Evolutionary conservation across 2,888 invertebrate species (phyloP).

Genomic region (Amaurobius ferox): DNA sequence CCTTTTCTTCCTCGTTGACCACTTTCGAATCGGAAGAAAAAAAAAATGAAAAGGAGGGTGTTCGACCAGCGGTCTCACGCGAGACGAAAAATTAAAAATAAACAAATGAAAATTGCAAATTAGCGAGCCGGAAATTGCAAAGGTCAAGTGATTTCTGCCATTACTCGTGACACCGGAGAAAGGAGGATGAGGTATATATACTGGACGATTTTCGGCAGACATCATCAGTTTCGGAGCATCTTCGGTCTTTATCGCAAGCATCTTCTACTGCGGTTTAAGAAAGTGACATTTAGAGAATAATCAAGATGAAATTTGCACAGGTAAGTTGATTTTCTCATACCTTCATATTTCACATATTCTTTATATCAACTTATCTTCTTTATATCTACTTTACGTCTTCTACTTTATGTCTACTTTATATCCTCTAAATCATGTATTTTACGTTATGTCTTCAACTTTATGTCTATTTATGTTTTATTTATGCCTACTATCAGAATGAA

Average conservation of each 20-base stretch:
- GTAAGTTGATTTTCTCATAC: too few relatives aligned
- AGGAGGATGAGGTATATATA: slow-evolving; percentile 21
- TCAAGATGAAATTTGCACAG: slow-evolving; percentile 10
- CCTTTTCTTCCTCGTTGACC: slow-evolving; percentile 11
- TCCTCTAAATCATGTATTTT: too few relatives aligned
- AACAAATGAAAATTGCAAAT: slow-evolving; percentile 47
- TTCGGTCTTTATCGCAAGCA: slow-evolving; percentile 18
- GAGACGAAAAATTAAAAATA: slow-evolving; percentile 26
- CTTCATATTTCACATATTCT: too few relatives aligned
- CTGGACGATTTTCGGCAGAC: slow-evolving; percentile 5
- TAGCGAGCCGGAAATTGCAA: slow-evolving; percentile 49
- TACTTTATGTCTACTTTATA: too few relatives aligned
- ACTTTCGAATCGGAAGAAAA: slow-evolving; percentile 3
- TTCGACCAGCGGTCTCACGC: background rate
- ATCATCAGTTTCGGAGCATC: background rate
- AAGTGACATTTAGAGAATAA: background rate
- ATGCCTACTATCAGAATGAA: too few relatives aligned
- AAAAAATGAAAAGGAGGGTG: background rate
- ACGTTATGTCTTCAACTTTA: too few relatives aligned
- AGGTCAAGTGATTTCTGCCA: slow-evolving; percentile 30
- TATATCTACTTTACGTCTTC: too few relatives aligned
- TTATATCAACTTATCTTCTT: too few relatives aligned
- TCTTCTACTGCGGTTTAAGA: background rate
- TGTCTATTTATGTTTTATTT: too few relatives aligned
- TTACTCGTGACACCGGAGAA: slow-evolving; percentile 27